These are phyloP conservation scores for Marmota flaviventris DNA, from an alignment of 2,113 vertebrate species.

Conservation along the genomic window DNA sequence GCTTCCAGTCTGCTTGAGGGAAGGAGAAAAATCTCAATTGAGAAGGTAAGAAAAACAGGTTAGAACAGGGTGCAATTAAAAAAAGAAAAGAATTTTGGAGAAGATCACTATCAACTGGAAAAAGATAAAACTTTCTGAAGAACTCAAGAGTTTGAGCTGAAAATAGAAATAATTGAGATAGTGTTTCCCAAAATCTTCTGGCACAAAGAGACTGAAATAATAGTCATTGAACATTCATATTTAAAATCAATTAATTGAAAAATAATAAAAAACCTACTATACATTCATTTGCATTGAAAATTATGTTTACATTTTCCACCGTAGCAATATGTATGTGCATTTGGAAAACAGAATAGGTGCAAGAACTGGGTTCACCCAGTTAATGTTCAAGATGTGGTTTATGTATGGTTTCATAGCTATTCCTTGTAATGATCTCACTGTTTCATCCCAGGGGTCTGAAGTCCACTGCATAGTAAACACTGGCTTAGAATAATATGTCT, in stretches of 20 bases:
- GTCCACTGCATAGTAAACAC: neutral
- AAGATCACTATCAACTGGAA: neutral
- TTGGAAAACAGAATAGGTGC: neutral
- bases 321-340: neutral
- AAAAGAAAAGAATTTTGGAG: neutral
- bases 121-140: slow-evolving; percentile 12
- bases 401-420: neutral
- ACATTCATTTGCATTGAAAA: slow-evolving; percentile 36
- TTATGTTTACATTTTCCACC: neutral
- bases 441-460: neutral
- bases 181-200: neutral
- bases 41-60: neutral
- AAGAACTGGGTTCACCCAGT: neutral
- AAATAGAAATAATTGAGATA: neutral
- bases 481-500: neutral
- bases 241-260: neutral
- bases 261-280: neutral
- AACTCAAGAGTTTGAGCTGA: neutral
- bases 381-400: neutral
- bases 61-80: neutral
- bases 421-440: neutral
- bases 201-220: neutral
- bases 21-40: neutral
- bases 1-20: neutral
- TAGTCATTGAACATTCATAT: neutral